Evolutionary conservation across 1,140 invertebrate genomes (phyloP).

Genomic region (Bombus superbus): DNA sequence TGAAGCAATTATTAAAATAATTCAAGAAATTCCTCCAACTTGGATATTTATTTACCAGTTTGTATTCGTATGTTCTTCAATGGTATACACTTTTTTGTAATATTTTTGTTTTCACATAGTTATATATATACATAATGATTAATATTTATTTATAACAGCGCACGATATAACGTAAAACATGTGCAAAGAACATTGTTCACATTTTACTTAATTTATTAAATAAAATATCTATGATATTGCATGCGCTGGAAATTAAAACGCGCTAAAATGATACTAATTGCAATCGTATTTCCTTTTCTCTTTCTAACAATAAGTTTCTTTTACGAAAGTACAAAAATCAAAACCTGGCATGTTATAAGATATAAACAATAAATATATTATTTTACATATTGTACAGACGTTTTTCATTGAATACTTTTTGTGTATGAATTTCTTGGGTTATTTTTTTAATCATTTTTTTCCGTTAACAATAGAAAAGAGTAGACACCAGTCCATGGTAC

Average conservation of each 20-base stretch:
- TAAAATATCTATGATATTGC: conserved; percentile 16
- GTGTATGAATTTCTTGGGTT: conserved; percentile 50
- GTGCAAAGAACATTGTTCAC: neutral
- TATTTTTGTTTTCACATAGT: neutral
- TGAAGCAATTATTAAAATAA: conserved; percentile 36
- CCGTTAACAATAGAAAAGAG: conserved; percentile 4
- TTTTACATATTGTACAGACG: conserved; percentile 22
- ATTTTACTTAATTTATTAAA: conserved; percentile 35
- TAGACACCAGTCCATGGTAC: conserved; percentile 65
- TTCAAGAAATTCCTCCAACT: conserved; percentile 40
- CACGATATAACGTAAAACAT: conserved; percentile 6
- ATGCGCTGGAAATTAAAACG: neutral
- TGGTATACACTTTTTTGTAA: neutral
- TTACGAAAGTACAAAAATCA: conserved; percentile 30
- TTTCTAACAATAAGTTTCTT: neutral
- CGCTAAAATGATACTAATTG: neutral
- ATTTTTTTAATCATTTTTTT: conserved; percentile 9
- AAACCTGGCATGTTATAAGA: conserved; percentile 10
- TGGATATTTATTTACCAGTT: conserved; percentile 11
- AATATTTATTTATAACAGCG: conserved; percentile 20
- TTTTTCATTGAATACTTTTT: conserved; percentile 19
- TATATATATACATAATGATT: neutral
- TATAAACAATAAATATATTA: conserved; percentile 23
- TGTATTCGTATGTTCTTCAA: neutral
- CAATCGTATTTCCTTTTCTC: neutral